Evolutionary conservation across 1,140 invertebrate species (phyloP), one percentile per base, ranked within the genome.

Genomic region (Temnothorax longispinosus): DNA sequence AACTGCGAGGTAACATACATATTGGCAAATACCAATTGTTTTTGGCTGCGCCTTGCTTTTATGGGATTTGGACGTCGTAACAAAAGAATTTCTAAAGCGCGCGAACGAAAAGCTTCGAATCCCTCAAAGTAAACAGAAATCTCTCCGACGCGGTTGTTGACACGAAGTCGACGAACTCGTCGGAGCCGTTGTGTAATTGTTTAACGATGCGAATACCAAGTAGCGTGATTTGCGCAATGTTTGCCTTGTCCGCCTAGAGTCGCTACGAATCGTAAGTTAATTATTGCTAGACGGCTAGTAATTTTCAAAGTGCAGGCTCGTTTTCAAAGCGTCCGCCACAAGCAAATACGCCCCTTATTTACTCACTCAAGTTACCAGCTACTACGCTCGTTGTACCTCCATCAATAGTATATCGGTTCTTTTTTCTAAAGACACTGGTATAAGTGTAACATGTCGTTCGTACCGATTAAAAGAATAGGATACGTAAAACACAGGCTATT

Each of bases 91-190:
- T 52, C 15, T 71, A 18, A 38, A 18, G 41, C 32, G 47, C 65
- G 27, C 13, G 8, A 80, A 52, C 76, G 44, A 35, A 80, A 67
- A 67, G 60, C 76, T 80, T 64, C n/a, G 60, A 38, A 80, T 67
- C 8, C 78, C 65, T 56, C 38, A 81, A 41, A 32, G 50, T 56
- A 81, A 81, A 81, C 65, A 21, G 50, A 81, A 71, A 44, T 81
- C 47, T 35, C 38, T 41, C 8, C 38, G 52, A 75, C 32, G 52
- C 41, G 69, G n/a, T 54, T 91, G 90, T 93, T 92, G 90, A 93
- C 91, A 91, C 90, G 74, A 82, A 90, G 82, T 92, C 90, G 90
- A 82, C 89, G 88, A 35, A 92, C 76, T 90, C 87, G 88, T 92
- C 88, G 60, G 87, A 69, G 58, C 72, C 86, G 89, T 90, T 77